Base-by-base conservation (phyloP, 2,888 invertebrate genomes). In the Anagyrus pseudococci region DNA sequence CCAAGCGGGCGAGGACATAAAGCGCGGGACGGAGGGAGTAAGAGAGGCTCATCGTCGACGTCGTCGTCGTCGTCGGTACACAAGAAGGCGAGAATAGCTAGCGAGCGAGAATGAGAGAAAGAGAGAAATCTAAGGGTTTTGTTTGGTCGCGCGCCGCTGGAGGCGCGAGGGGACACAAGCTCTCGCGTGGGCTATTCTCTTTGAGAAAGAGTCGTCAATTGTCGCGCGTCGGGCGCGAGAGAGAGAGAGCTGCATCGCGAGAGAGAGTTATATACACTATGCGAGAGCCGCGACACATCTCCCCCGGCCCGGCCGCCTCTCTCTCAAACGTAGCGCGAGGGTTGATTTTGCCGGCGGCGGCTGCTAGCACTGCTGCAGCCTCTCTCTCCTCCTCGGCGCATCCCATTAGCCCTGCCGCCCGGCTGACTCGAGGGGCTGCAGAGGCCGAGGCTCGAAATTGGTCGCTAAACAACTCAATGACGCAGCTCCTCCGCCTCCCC, bases 161-260 rank as follows among this genome's bases (percentile, higher is more conserved):
- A 20, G 13, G 40, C 20, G 37, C 15, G 23, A 15, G 41, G 29
- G 37, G 25, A 41, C n/a, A 41, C 52, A 67, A 68, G 62, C 61
- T 72, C 73, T 72, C 75, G 74, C 72, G 74, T 72, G 75, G 75
- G 73, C 75, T 65, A 77, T 78, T 78, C 78, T 77, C 74, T 73
- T 71, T 71, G 73, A 75, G 72, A 76, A 73, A 75, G 73, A 76
- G 75, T 74, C 74, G 78, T 78, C 79, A 78, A 80, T 80, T 80
- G 79, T 80, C 62, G 64, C 72, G 15, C 15, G 40, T 10, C 29
- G 29, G 4, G 72, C 71, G 70, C 53, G 43, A 40, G 56, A 49
- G n/a, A n/a, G n/a, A n/a, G n/a, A n/a, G n/a, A n/a, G n/a, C n/a
- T n/a, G n/a, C n/a, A n/a, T n/a, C n/a, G n/a, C n/a, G n/a, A n/a